Evolutionary conservation across 2,888 invertebrate species (phyloP), one percentile per base, ranked within the genome.

Genomic region (Antheraea yamamai): DNA sequence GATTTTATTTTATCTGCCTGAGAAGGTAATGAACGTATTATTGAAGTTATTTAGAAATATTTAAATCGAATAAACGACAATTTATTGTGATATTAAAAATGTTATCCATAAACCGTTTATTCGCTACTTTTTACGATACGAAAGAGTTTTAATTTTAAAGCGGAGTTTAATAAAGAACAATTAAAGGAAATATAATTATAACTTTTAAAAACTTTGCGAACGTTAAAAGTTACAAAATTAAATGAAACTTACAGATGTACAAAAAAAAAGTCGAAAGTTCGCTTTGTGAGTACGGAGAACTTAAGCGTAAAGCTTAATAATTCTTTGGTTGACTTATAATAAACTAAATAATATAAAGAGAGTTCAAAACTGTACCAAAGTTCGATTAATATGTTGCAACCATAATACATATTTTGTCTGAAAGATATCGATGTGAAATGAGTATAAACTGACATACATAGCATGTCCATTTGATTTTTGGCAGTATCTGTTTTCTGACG

Each of bases 181-280:
- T 66, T 66, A 66, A 30, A 30, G 64, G 26, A 66, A 66, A 66
- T 66, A 30, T 66, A 66, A 66, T 30, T 66, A 66, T 30, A 66
- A 66, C 26, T 66, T 66, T 66, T 66, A 30, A 66, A 30, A 66
- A 66, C 30, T 66, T 16, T 66, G 30, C 16, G 26, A 66, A 66
- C 64, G 14, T 23, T 23, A 23, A 55, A 61, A 61, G 61, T 61
- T 66, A 26, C 16, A 16, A 14, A 20, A 66, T 66, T 66, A 66
- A 66, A 16, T 14, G 14, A 26, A 26, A 30, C 26, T 30, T 16
- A 66, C 47, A 47, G 8, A 23, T 66, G 64, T 66, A 7, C 35
- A 47, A 47, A 47, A 66, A 64, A 23, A 64, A 64, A 14, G 12
- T 64, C 58, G 16, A 66, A 30, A 20, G 64, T 66, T 30, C 64